A percentile compares a stretch with the other conserved stretches of the same genome.
These are phyloP conservation scores for Catagonus wagneri DNA, from an alignment of 2,113 vertebrate genomes.

Conservation along the genomic window DNA sequence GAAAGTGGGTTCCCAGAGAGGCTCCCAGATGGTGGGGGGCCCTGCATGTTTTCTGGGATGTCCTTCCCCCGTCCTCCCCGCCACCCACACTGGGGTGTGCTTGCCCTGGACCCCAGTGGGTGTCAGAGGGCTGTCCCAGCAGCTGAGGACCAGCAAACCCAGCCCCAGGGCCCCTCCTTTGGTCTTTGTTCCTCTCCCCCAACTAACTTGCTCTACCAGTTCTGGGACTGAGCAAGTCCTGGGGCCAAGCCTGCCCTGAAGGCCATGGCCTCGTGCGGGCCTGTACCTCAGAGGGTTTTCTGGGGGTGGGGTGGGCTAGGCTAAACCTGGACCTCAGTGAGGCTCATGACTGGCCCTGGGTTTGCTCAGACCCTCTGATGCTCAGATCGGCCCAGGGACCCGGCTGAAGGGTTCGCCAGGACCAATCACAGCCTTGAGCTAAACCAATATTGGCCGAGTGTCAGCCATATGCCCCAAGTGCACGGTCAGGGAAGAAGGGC, in stretches of 20 bases:
- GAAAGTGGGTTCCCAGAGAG: not conserved
- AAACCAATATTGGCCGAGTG: not conserved
- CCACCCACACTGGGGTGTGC: no score
- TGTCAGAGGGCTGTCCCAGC: not conserved
- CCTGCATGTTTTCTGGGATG: not conserved
- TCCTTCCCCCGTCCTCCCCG: not conserved
- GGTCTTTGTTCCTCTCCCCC: constrained; percentile 46
- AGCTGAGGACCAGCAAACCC: not conserved
- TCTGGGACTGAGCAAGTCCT: constrained; percentile 8
- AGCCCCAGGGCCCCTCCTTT: constrained; percentile 26
- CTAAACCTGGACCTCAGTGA: not conserved
- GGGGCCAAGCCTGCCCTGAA: constrained; percentile 47
- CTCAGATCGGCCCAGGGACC: not conserved
- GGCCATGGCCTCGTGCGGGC: not conserved
- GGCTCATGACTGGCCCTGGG: not conserved
- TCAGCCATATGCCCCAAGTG: not conserved
- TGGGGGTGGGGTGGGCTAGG: not conserved
- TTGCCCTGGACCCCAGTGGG: not conserved
- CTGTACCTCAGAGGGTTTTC: not conserved
- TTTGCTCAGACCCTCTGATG: not conserved
- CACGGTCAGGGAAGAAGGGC: not conserved
- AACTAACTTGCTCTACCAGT: constrained; percentile 76
- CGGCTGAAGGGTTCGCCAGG: not conserved
- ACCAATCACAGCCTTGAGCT: not conserved
- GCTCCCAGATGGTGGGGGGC: not conserved